Base-by-base conservation (phyloP, 2,113 vertebrate genomes). In the Sylvia atricapilla region DNA sequence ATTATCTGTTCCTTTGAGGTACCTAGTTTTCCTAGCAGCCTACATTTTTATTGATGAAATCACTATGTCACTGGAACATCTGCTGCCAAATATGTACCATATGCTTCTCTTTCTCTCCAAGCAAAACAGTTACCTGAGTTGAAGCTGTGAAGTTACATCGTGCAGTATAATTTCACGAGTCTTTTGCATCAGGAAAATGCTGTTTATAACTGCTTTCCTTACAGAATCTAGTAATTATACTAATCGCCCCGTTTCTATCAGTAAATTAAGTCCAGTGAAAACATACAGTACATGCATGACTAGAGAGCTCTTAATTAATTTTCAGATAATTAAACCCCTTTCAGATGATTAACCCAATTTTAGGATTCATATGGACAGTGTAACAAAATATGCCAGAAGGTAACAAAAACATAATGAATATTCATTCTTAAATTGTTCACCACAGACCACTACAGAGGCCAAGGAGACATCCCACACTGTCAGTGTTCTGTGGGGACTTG, bases 181-280 rank as follows among this genome's bases (percentile, higher is more conserved):
- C 25, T 63, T 75, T 75, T 68, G 7, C 56, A 85, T 59, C 22
- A 64, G 13, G 21, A 76, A 95, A 85, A 68, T 19, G 11, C 43
- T 84, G 10, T 24, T 74, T 75, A 1, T 46, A 55, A 63, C 7
- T 67, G 11, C 60, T 93, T 81, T 58, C 25, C 43, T 87, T 55
- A n/a, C 28, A 85, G 49, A 70, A 44, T 39, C 33, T 15, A 59
- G 41, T 52, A 78, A 81, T 69, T 84, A 78, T 52, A 10, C 13
- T 62, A 89, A 84, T 19, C 76, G 63, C 63, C 28, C 27, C 77
- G 46, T 46, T 88, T 86, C 64, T 90, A 84, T 63, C n/a, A 53
- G 41, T 76, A 95, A 94, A 95, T 89, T 87, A 84, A 87, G 13
- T 78, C 41, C 72, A 88, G 14, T 50, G 79, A 95, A 92, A 93